phyloP scores from a whole-genome alignment of 2,113 vertebrate species.

The Leuciscus idus region DNA sequence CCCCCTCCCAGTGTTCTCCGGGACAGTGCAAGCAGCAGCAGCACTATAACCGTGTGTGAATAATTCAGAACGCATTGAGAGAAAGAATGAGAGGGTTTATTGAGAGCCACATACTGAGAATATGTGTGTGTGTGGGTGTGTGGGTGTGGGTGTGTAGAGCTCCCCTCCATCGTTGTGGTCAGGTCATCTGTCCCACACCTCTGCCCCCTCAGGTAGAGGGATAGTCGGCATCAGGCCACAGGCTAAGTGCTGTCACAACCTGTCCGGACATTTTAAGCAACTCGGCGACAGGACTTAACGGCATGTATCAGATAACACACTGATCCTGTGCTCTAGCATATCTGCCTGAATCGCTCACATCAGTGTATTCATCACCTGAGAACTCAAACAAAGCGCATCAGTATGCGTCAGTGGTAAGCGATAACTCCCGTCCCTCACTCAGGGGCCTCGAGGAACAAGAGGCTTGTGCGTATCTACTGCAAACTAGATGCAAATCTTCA shows the following conservation, averaged over 20 bases:
- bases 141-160: not conserved
- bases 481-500: conserved; percentile 23
- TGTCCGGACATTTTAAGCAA: conserved; percentile 8
- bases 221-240: not conserved
- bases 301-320: conserved; percentile 32
- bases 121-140: not conserved
- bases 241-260: conserved; percentile 32
- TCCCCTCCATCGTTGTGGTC: not conserved
- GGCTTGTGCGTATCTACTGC: conserved; percentile 13
- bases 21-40: conserved; percentile 37
- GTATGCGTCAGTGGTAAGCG: conserved; percentile 12
- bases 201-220: not conserved
- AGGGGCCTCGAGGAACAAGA: not conserved
- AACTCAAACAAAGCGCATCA: conserved; percentile 34
- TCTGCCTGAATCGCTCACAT: conserved; percentile 12
- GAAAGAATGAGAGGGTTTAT: conserved; percentile 26
- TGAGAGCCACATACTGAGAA: conserved; percentile 27
- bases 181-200: not conserved
- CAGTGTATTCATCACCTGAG: conserved; percentile 16
- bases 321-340: not conserved
- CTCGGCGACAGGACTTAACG: conserved; percentile 10
- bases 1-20: not conserved
- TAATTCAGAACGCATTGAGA: conserved; percentile 52
- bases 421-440: not conserved
- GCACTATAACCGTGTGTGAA: conserved; percentile 56